Percentiles rank a stretch among this genome's conserved stretches.
Conservation (phyloP, 2,888 invertebrate genomes). For the Cataglyphis altisquamis region DNA sequence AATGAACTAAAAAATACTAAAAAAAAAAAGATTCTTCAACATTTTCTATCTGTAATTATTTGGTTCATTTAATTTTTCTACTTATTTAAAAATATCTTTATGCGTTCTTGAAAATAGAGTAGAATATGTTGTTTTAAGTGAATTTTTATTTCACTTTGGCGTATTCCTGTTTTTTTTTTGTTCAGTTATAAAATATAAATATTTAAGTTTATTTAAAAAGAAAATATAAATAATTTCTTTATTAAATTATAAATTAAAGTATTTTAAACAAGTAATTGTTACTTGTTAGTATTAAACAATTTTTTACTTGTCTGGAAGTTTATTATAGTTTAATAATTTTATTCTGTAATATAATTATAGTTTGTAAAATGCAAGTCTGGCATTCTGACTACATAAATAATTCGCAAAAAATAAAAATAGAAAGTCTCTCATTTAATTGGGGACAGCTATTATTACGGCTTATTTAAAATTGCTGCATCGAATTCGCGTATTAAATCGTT, state of each 20-base stretch:
- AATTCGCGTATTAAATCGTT: slow-evolving; percentile 44
- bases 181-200: not conserved
- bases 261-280: no score
- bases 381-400: not conserved
- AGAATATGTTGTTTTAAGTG: not conserved
- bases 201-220: not conserved
- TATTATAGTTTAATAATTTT: not conserved
- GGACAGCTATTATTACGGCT: slow-evolving; percentile 44
- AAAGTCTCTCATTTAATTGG: slow-evolving; percentile 45
- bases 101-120: not conserved
- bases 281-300: not conserved
- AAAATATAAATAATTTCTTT: not conserved
- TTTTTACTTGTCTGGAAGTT: not conserved
- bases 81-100: not conserved
- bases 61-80: slow-evolving; percentile 3
- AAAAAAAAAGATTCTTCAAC: not conserved
- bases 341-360: not conserved
- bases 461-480: slow-evolving; percentile 41
- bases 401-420: slow-evolving; percentile 7
- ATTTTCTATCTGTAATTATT: not conserved
- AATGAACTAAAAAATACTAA: not conserved
- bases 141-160: not conserved
- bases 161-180: not conserved
- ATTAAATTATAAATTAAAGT: not conserved
- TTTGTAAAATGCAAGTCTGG: slow-evolving; percentile 24